These are phyloP conservation scores for Saccostrea glomerata DNA, from an alignment of 1,140 invertebrate genomes.

Conservation along the genomic window DNA sequence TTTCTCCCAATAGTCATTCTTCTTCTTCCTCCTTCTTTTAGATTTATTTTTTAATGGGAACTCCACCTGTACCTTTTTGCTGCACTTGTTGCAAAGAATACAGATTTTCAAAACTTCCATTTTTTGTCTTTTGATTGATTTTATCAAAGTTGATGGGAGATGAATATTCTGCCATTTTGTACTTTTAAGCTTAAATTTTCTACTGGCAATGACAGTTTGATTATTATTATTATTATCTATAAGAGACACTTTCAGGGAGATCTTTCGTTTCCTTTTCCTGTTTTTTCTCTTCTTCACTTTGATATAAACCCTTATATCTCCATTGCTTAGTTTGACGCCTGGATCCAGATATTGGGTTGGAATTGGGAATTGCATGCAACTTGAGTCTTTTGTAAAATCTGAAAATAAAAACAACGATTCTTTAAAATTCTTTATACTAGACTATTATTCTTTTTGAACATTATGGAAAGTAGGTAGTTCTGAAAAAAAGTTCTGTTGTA, in stretches of 20 bases:
- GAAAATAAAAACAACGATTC: background rate
- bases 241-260: background rate
- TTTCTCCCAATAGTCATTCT: background rate
- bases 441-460: background rate
- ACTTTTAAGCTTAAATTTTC: background rate
- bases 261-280: background rate
- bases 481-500: too few species aligned
- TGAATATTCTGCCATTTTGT: constrained; percentile 3
- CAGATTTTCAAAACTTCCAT: background rate
- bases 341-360: background rate
- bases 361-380: constrained; percentile 6
- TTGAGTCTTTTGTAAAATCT: constrained; percentile 3
- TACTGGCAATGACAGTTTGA: background rate
- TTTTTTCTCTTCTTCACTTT: constrained; percentile 9
- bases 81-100: background rate
- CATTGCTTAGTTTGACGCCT: background rate
- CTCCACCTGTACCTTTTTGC: background rate
- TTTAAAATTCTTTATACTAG: background rate
- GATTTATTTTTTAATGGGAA: background rate
- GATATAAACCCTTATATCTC: constrained; percentile 1
- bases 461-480: too few species aligned
- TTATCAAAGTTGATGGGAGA: background rate
- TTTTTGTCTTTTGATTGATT: background rate
- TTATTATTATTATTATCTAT: background rate
- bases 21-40: background rate